phyloP scores from a whole-genome alignment of 1,140 invertebrate genomes.

The Phortica variegata region DNA sequence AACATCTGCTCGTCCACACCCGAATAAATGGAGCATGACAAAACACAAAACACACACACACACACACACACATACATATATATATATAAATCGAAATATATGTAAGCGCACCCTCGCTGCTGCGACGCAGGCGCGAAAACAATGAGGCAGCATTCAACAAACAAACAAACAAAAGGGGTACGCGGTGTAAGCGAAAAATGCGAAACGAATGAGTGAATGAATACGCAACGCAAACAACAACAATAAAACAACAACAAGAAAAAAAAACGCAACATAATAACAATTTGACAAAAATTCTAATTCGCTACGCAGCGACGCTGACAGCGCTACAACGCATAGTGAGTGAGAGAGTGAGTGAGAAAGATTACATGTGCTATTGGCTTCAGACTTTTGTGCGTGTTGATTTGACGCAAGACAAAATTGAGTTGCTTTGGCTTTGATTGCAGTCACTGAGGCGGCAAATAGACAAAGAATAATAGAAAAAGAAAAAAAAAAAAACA shows the following conservation, averaged over 20 bases:
- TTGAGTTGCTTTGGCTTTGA: constrained; percentile 30
- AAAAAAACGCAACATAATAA: constrained; percentile 41
- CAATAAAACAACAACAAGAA: not conserved
- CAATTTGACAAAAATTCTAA: constrained; percentile 56
- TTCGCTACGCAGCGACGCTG: constrained; percentile 44
- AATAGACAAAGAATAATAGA: constrained; percentile 14
- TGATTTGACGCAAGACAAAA: not conserved
- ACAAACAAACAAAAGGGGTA: constrained; percentile 10
- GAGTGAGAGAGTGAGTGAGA: not conserved
- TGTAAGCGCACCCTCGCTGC: not conserved
- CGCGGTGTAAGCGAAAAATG: constrained; percentile 31
- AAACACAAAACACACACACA: constrained; percentile 54
- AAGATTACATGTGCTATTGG: constrained; percentile 1
- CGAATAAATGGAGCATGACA: constrained; percentile 57
- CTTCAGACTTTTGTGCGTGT: no score
- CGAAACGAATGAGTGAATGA: constrained; percentile 46
- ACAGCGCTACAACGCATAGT: constrained; percentile 5
- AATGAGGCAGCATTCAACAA: not conserved
- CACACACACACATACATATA: constrained; percentile 5
- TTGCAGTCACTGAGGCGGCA: constrained; percentile 43
- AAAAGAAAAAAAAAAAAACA: constrained; percentile 47
- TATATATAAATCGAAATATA: no score
- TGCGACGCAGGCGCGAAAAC: constrained; percentile 26
- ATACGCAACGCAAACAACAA: constrained; percentile 39
- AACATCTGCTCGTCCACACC: constrained; percentile 57